Evolutionary conservation across 2,888 invertebrate genomes (phyloP).

Genomic region (Tenodera sinensis): DNA sequence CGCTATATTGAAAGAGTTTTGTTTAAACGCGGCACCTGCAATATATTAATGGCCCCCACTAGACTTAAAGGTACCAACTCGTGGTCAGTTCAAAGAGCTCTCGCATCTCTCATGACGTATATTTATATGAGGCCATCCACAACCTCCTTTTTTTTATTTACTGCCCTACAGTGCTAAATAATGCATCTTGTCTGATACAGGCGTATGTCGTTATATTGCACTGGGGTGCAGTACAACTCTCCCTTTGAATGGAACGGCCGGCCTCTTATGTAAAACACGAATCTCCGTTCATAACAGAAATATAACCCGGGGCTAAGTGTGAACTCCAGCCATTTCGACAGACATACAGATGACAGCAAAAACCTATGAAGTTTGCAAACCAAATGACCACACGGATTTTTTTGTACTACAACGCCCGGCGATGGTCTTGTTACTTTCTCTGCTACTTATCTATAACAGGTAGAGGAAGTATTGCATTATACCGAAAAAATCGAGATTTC

Average conservation of each 20-base stretch:
- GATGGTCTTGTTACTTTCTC: too few relatives aligned
- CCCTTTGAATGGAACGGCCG: not conserved
- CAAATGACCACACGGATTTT: too few relatives aligned
- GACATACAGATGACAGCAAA: not conserved
- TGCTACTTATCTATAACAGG: too few relatives aligned
- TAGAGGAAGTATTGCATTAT: too few relatives aligned
- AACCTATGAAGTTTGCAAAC: too few relatives aligned
- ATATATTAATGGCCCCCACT: not conserved
- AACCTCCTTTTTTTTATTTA: not conserved
- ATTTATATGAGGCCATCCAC: not conserved
- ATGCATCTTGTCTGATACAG: not conserved
- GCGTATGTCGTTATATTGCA: not conserved
- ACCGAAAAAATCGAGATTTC: too few relatives aligned
- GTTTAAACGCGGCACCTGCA: not conserved
- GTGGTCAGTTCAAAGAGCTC: not conserved
- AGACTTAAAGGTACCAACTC: not conserved
- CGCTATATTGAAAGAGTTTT: not conserved
- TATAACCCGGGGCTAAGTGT: not conserved
- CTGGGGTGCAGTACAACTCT: not conserved
- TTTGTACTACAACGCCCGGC: too few relatives aligned
- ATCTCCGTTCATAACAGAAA: not conserved
- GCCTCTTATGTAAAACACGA: not conserved
- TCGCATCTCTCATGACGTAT: not conserved
- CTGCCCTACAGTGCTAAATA: not conserved
- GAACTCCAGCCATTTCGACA: not conserved